Evolutionary conservation across 2,797 vertebrate genomes (phyloP).

Genomic region (Salmo trutta): DNA sequence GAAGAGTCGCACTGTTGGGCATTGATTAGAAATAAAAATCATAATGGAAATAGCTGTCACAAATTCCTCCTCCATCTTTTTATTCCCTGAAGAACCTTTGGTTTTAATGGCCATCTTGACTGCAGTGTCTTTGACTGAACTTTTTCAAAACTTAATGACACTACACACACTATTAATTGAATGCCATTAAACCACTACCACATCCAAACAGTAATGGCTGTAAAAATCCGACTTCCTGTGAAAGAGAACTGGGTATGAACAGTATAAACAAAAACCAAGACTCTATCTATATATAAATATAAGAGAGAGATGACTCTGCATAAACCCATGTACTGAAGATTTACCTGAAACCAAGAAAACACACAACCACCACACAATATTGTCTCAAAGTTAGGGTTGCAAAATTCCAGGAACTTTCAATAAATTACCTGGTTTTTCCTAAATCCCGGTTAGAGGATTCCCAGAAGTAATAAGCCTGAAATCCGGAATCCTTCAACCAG

Average conservation of each 20-base stretch:
- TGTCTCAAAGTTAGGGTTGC: too few species aligned
- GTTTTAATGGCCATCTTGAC: not conserved
- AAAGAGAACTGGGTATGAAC: not conserved
- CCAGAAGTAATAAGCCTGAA: too few species aligned
- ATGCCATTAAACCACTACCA: slow-evolving; percentile 31
- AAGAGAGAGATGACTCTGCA: too few species aligned
- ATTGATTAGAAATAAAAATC: slow-evolving; percentile 19
- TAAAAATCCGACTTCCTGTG: not conserved
- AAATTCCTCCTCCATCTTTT: slow-evolving; percentile 25
- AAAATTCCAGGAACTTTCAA: too few species aligned
- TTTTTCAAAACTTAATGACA: slow-evolving; percentile 29
- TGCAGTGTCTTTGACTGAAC: slow-evolving; percentile 45
- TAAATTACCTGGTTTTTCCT: too few species aligned
- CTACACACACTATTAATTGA: slow-evolving; percentile 43
- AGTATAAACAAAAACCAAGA: not conserved
- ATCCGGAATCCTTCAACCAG: too few species aligned
- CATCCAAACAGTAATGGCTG: slow-evolving; percentile 36
- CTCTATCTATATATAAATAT: too few species aligned
- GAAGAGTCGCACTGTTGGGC: slow-evolving; percentile 1
- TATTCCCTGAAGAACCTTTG: slow-evolving; percentile 11
- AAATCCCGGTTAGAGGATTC: too few species aligned
- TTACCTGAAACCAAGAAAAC: too few species aligned
- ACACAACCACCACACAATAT: too few species aligned
- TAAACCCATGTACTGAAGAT: too few species aligned
- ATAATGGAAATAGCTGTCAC: not conserved